phyloP scores from a whole-genome alignment of 2,888 invertebrate genomes.

The Nemapogon koenigi region DNA sequence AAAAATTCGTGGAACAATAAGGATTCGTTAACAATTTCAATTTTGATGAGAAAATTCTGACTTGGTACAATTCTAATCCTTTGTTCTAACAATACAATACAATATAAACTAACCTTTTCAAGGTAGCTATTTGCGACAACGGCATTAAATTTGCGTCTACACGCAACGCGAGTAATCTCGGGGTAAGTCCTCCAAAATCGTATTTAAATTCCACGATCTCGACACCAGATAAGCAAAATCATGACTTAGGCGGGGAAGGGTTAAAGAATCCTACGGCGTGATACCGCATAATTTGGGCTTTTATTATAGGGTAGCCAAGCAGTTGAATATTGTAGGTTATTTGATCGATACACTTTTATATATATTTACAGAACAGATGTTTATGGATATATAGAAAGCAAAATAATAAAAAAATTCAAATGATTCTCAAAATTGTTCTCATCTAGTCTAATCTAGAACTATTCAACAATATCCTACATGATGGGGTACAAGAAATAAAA shows the following conservation, averaged over 20 bases:
- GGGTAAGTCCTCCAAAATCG: constrained; percentile 44
- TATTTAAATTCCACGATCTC: constrained; percentile 57
- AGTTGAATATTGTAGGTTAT: constrained; percentile 4
- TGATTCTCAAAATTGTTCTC: too few relatives aligned
- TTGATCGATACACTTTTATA: too few relatives aligned
- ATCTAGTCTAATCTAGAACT: too few relatives aligned
- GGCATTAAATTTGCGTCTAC: constrained; percentile 38
- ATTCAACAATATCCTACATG: too few relatives aligned
- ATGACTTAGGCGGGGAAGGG: constrained; percentile 53
- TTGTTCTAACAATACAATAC: constrained; percentile 8
- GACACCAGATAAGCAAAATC: constrained; percentile 57
- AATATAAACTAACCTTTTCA: constrained; percentile 5
- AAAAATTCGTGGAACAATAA: too few relatives aligned
- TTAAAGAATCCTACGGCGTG: constrained; percentile 55
- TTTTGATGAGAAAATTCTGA: too few relatives aligned
- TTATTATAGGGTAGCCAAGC: constrained; percentile 22
- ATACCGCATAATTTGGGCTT: constrained; percentile 51
- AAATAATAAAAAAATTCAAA: too few relatives aligned
- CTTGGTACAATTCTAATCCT: constrained; percentile 7
- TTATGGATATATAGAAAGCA: too few relatives aligned
- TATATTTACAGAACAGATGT: too few relatives aligned
- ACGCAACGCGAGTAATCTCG: constrained; percentile 37
- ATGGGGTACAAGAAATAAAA: too few relatives aligned
- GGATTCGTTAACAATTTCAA: too few relatives aligned
- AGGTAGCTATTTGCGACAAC: constrained; percentile 1